A percentile compares a stretch with the other conserved stretches of the same genome.
Conservation (phyloP, 2,113 vertebrate genomes). For the Ptyas mucosa region DNA sequence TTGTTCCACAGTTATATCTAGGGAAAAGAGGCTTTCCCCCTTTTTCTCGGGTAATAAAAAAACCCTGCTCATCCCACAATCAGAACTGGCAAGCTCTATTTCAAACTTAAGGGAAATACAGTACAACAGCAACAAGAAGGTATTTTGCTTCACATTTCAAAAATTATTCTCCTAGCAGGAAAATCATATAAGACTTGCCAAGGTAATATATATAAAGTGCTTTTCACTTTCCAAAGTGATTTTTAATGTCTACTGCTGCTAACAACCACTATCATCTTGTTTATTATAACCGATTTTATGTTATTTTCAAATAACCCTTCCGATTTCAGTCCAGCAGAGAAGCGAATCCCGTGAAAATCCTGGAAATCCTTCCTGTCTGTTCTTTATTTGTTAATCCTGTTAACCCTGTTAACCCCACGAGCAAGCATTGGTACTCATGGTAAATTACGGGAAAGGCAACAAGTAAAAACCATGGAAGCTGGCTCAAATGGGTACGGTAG, state of each 20-base stretch:
- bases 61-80: not conserved
- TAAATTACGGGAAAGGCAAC: not conserved
- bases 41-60: not conserved
- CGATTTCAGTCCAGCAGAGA: not conserved
- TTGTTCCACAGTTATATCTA: not conserved
- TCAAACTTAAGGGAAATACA: not conserved
- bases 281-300: not conserved
- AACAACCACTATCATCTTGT: not conserved
- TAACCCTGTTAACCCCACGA: not conserved
- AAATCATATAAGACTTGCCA: not conserved
- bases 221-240: not conserved
- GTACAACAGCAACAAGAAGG: not conserved
- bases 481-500: not conserved
- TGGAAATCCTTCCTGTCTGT: not conserved
- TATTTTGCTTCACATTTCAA: not conserved
- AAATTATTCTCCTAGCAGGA: not conserved
- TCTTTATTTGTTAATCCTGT: not conserved
- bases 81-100: not conserved
- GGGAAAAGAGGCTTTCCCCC: not conserved
- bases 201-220: not conserved
- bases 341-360: not conserved
- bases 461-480: not conserved
- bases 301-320: not conserved
- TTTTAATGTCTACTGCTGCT: not conserved
- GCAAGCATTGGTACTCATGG: not conserved